Base-by-base conservation (phyloP, 2,113 vertebrate genomes). In the Ranitomeya imitator region DNA sequence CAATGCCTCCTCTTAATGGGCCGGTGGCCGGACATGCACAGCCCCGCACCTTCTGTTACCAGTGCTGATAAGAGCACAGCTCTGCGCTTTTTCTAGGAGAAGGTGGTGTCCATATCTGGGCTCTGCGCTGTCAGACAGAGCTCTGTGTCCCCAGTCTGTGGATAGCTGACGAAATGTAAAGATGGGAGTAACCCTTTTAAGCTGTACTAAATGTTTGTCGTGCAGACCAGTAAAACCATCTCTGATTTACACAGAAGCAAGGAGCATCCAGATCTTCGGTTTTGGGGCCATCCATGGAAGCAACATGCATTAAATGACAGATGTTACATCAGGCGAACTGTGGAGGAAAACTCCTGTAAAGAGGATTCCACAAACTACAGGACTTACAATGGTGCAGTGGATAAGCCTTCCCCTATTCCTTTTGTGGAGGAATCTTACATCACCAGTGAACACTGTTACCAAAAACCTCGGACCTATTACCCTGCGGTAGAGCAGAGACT, bases 371-470 rank as follows among this genome's bases (percentile, higher is more conserved):
- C 90, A 2, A 91, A 85, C 92, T 96, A 95, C 0, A 94, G 96
- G 92, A 96, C 96, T 86, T 93, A 93, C 90, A 95, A 95, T 0
- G 94, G 95, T 79, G 91, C 91, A 0, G 74, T 90, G 74, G 95
- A 96, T 87, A 95, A 94, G 59, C 90, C 94, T 21, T 90, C 92
- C 74, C 4, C 92, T 54, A 67, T 93, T 89, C 94, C 95, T 23
- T 96, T 96, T 67, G 93, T 96, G 91, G 97, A 97, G 92, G 96
- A 97, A 77, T 98, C 97, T 0, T 99, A 99, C 45, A 97, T 99
- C 90, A 99, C 96, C 16, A 99, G 97, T 11, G 98, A 99, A 89
- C 98, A 99, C 93, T 99, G 98, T 93, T 99, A 99, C 93, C 98
- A 99, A 94, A 99, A 99, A 90, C 97, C 98, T 1, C 96, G 96